Evolutionary conservation across 2,797 vertebrate genomes (phyloP), one percentile per base, ranked within the genome.

Genomic region (Arnoldichthys spilopterus): DNA sequence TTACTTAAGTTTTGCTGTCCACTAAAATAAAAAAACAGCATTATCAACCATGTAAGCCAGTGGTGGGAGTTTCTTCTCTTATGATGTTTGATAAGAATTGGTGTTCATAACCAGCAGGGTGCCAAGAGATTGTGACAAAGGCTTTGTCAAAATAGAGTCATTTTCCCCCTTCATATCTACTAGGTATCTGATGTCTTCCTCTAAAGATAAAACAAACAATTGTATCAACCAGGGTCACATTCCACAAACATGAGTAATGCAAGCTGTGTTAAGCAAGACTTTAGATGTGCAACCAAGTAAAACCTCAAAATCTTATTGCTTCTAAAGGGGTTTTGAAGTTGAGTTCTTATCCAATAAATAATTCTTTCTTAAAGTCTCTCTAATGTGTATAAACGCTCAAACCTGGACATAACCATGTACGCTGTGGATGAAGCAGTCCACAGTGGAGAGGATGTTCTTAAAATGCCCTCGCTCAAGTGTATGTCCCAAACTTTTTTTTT

Each of bases 31-130:
- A 64, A 30, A 15, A 64, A 30, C 22, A 40, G 4, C 15, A 51
- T 74, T 64, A 32, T 51, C 49, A 74, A 63, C 72, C 51, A 30
- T 28, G 22, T 15, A n/a, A n/a, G 73, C 8, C 40, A 30, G 34
- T 16, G 15, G 30, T 37, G 3, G 1, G 18, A n/a, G n/a, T 24
- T 56, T 56, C 13, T 28, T 59, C 54, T 26, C 11, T 13, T 59
- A 24, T 28, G 56, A 59, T 28, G 56, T 15, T 28, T 26, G 24
- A 59, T 59, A 59, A 28, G 56, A 59, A 28, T 15, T 6, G 11
- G 6, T 59, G 56, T 28, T 12, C 24, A 28, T 15, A 59, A 32
- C 12, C 28, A 30, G 26, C 26, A 61, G 26, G 16, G 28, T 67
- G 49, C 62, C 63, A 67, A 13, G 24, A 7, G 11, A 43, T 37